Evolutionary conservation across 2,113 vertebrate genomes (phyloP).

Genomic region (Gadus macrocephalus): DNA sequence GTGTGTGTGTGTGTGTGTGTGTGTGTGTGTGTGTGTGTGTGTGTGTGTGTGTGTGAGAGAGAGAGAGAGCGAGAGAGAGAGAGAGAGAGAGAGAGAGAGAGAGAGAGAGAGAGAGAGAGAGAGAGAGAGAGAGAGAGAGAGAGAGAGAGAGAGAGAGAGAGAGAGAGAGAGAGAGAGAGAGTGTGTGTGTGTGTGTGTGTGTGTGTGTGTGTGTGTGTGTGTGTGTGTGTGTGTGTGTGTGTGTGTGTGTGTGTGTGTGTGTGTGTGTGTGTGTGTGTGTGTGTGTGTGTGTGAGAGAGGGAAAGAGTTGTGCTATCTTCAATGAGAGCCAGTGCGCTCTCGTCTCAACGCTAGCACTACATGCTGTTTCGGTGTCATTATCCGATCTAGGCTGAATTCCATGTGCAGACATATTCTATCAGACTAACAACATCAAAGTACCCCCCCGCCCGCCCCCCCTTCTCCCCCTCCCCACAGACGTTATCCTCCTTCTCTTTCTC

Average conservation of each 20-base stretch:
- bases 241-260: conserved; percentile 10
- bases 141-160: conserved; percentile 14
- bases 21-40: conserved; percentile 8
- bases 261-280: not conserved
- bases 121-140: conserved; percentile 17
- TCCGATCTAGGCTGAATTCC: conserved; percentile 53
- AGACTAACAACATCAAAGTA: conserved; percentile 53
- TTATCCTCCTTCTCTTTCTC: no score
- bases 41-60: not conserved
- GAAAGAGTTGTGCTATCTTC: conserved; percentile 32
- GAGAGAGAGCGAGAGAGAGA: conserved; percentile 18
- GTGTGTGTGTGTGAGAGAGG: not conserved
- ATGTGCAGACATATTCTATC: conserved; percentile 49
- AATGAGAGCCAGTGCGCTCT: conserved; percentile 11
- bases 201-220: conserved; percentile 7
- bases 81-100: conserved; percentile 14
- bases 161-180: conserved; percentile 23
- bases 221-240: conserved; percentile 1
- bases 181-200: conserved; percentile 12
- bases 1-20: conserved; percentile 22
- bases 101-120: conserved; percentile 24
- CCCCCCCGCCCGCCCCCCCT: conserved; percentile 10
- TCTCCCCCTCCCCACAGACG: no score
- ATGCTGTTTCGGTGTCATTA: conserved; percentile 36
- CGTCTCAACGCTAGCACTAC: conserved; percentile 30